Conservation (phyloP, 2,797 vertebrate species). For the Thalassophryne amazonica region DNA sequence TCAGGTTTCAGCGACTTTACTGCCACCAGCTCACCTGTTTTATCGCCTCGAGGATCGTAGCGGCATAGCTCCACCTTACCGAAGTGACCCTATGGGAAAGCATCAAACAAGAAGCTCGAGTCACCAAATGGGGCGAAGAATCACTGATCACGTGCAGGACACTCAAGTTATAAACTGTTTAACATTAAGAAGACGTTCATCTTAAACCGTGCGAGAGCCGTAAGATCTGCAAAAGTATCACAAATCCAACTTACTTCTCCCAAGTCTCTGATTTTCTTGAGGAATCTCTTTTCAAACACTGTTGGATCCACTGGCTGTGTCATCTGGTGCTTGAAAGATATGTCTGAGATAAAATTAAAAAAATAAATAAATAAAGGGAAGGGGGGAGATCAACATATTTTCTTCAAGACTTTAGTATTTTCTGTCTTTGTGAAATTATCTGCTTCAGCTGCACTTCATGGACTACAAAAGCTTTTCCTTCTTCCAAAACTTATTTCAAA, state of each 20-base stretch:
- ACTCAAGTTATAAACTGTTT: no score
- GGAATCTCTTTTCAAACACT: slow-evolving; percentile 92
- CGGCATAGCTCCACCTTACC: slow-evolving; percentile 96
- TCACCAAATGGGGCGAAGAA: no score
- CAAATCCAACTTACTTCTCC: slow-evolving; percentile 82
- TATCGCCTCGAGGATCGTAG: slow-evolving; percentile 93
- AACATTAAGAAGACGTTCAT: no score
- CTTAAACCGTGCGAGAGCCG: no score
- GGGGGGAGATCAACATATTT: background rate
- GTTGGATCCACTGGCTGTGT: slow-evolving; percentile 88
- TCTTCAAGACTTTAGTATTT: slow-evolving; percentile 14
- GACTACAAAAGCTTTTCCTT: no score
- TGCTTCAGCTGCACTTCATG: background rate
- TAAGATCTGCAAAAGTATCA: background rate
- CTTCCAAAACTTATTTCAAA: no score
- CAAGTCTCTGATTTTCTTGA: slow-evolving; percentile 88
- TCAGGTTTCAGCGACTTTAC: slow-evolving; percentile 96
- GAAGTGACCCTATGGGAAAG: slow-evolving; percentile 87
- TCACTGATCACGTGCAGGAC: no score
- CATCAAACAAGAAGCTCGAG: no score
- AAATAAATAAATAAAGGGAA: background rate
- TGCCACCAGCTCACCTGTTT: slow-evolving; percentile 93
- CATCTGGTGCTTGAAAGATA: slow-evolving; percentile 82
- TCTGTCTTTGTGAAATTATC: slow-evolving; percentile 21
- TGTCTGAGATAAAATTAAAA: slow-evolving; percentile 69